Base-by-base conservation (phyloP, 2,888 invertebrate species). In the Stenurella melanura region DNA sequence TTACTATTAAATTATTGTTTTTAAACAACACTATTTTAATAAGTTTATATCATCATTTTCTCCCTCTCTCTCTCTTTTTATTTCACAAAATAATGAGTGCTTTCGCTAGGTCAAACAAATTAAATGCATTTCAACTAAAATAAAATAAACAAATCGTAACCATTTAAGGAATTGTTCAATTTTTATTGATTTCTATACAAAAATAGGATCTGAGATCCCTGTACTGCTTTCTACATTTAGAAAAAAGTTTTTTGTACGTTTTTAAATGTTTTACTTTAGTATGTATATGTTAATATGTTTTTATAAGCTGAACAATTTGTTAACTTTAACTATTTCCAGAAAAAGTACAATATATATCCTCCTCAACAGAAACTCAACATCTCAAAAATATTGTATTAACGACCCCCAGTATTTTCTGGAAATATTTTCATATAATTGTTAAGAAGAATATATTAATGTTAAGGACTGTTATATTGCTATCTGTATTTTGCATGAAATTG, bases 291-390 rank as follows among this genome's bases (percentile, higher is more conserved):
- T 50, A 50, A 50, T 50, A 50, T 50, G 64, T 64, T 42, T 64
- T 38, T 30, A 30, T 61, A 18, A 64, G 10, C 54, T 34, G 74
- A 77, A 64, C 54, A 63, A 60, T 57, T 79, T 79, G 57, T 75
- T 61, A 72, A 21, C 38, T 42, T 56, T 76, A 79, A 73, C 26
- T 82, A 77, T 81, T 83, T 83, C 83, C 83, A 83, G 82, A 79
- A 78, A 66, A 61, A 18, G 42, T 68, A 79, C 75, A 82, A 82
- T 79, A 80, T 79, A 80, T 80, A 81, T 81, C 82, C 83, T 81
- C 83, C 83, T 80, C 83, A 83, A 83, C 81, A 74, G 76, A 68
- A 60, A 15, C 73, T 68, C 78, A 69, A 18, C 67, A 67, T 67
- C 67, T 67, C 73, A 70, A 54, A 71, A 54, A 70, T 66, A 67